Conservation (phyloP, 1,140 invertebrate genomes). For the Dreissena polymorpha region DNA sequence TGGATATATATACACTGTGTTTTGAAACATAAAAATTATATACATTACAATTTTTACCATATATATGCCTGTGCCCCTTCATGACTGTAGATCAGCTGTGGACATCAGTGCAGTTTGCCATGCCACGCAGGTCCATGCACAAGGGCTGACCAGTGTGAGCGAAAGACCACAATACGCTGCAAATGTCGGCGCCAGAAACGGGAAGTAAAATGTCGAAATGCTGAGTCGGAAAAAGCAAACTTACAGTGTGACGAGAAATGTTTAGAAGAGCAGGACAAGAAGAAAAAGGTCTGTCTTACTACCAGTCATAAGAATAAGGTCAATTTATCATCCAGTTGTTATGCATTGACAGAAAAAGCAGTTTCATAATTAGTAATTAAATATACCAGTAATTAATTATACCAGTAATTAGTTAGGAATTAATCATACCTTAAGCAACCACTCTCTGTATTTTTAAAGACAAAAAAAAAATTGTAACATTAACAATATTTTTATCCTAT, state of each 20-base stretch:
- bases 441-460: neutral
- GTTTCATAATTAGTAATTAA: neutral
- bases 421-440: neutral
- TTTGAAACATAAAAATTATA: no score
- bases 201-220: slow-evolving; percentile 86
- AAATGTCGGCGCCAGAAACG: slow-evolving; percentile 89
- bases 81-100: slow-evolving; percentile 80
- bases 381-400: neutral
- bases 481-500: no score
- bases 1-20: no score
- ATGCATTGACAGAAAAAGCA: neutral
- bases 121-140: slow-evolving; percentile 90
- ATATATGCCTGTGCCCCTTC: no score
- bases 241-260: slow-evolving; percentile 78
- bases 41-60: no score
- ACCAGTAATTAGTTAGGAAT: neutral
- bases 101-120: slow-evolving; percentile 87
- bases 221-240: slow-evolving; percentile 59
- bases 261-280: slow-evolving; percentile 61
- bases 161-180: slow-evolving; percentile 90
- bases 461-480: no score
- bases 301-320: neutral
- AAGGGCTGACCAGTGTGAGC: slow-evolving; percentile 85
- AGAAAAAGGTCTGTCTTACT: slow-evolving; percentile 68
- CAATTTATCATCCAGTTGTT: neutral